These are phyloP conservation scores for Orientallactaga sibirica DNA, from an alignment of 2,797 vertebrate species.

Conservation along the genomic window DNA sequence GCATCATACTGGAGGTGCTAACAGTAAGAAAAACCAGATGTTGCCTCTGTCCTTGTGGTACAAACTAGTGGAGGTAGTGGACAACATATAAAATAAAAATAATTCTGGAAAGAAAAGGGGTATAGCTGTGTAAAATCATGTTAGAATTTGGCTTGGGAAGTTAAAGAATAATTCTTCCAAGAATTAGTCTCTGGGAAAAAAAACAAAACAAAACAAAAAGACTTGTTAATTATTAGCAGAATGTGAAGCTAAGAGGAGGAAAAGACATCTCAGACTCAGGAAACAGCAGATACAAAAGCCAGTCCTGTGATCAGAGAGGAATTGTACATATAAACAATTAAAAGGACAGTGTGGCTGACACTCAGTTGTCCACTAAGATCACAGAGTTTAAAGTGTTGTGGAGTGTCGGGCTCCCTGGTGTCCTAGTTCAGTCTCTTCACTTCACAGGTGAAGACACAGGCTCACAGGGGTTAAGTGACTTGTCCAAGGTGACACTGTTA, in stretches of 20 bases:
- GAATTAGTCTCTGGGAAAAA: not conserved
- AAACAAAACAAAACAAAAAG: not conserved
- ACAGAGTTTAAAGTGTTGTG: not conserved
- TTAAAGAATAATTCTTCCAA: not conserved
- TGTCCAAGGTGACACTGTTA: conserved; percentile 79
- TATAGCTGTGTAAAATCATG: too few relatives aligned
- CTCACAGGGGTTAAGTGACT: conserved; percentile 79
- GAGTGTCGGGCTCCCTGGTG: not conserved
- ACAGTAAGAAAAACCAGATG: not conserved
- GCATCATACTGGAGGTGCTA: not conserved
- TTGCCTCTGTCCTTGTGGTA: not conserved
- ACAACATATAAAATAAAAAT: not conserved
- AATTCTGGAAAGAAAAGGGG: not conserved
- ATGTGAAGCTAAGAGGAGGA: not conserved
- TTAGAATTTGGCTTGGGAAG: not conserved
- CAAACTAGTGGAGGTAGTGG: not conserved
- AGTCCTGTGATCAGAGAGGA: not conserved
- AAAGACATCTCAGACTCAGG: not conserved
- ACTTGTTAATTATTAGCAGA: not conserved
- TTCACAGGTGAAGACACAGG: conserved; percentile 73
- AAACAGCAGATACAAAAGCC: not conserved
- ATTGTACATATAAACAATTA: fast-evolving
- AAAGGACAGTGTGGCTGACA: not conserved
- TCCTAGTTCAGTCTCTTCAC: conserved; percentile 60
- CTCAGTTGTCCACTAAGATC: not conserved